Percentiles rank a stretch among this genome's conserved stretches.
phyloP scores from a whole-genome alignment of 2,888 invertebrate genomes.

The Pheosia gnoma region DNA sequence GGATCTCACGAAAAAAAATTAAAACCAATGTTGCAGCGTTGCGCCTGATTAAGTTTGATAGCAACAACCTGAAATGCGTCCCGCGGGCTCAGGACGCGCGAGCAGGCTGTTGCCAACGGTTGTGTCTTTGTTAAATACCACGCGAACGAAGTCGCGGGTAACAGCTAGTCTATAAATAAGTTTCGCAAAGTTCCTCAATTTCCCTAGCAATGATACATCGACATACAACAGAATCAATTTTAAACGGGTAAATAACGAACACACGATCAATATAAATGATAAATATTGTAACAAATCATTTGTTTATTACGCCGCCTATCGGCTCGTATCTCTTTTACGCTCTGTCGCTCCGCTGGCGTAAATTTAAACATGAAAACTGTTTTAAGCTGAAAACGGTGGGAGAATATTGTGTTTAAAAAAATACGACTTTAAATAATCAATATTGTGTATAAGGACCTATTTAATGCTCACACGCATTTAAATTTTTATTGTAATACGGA shows the following conservation, averaged over 20 bases:
- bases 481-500: too few species aligned
- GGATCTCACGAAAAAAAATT: too few species aligned
- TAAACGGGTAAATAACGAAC: constrained; percentile 7
- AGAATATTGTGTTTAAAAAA: constrained; percentile 14
- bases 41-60: too few species aligned
- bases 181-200: neutral
- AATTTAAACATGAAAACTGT: constrained; percentile 39
- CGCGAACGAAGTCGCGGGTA: too few species aligned
- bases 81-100: too few species aligned
- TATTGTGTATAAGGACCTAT: too few species aligned
- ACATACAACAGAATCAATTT: constrained; percentile 1
- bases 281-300: constrained; percentile 13
- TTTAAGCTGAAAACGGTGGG: constrained; percentile 32
- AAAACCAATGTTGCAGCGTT: too few species aligned
- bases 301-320: constrained; percentile 37
- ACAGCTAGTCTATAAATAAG: too few species aligned
- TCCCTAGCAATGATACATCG: neutral
- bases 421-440: neutral
- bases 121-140: too few species aligned
- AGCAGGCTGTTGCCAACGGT: too few species aligned
- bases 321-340: constrained; percentile 48
- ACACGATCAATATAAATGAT: constrained; percentile 7
- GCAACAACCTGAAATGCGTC: too few species aligned
- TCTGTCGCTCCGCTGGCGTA: constrained; percentile 39
- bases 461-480: too few species aligned